Percentiles rank a stretch among this genome's conserved stretches.
phyloP scores from a whole-genome alignment of 2,888 invertebrate genomes.

The Melieria picta region DNA sequence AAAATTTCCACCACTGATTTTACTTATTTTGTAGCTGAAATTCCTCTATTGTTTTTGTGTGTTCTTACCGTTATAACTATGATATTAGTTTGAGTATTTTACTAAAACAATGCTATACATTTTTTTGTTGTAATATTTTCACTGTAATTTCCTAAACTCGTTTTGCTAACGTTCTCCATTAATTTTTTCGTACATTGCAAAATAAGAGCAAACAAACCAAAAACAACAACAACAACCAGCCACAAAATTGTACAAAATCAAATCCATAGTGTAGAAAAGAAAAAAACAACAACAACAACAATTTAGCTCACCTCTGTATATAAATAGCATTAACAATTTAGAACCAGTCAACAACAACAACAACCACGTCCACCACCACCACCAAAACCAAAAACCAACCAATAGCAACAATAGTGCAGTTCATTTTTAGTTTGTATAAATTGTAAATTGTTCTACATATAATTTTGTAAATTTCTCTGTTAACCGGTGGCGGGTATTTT shows the following conservation, averaged over 20 bases:
- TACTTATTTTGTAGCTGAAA: slow-evolving; percentile 49
- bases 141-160: no score
- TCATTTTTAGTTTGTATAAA: slow-evolving; percentile 13
- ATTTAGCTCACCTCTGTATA: no score
- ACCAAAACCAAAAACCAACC: neutral
- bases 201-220: neutral
- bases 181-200: no score
- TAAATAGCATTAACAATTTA: slow-evolving; percentile 24
- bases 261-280: neutral
- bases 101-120: no score
- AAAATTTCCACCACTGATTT: slow-evolving; percentile 54
- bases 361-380: neutral
- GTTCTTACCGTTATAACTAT: no score
- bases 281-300: neutral
- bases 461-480: slow-evolving; percentile 7
- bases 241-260: neutral
- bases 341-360: neutral
- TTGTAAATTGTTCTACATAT: neutral
- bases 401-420: slow-evolving; percentile 14
- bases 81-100: no score
- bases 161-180: no score
- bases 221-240: slow-evolving; percentile 14
- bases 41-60: no score
- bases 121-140: no score
- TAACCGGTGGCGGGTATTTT: slow-evolving; percentile 21